Evolutionary conservation across 2,888 invertebrate genomes (phyloP), one percentile per base, ranked within the genome.

Genomic region (Augochlorella aurata): DNA sequence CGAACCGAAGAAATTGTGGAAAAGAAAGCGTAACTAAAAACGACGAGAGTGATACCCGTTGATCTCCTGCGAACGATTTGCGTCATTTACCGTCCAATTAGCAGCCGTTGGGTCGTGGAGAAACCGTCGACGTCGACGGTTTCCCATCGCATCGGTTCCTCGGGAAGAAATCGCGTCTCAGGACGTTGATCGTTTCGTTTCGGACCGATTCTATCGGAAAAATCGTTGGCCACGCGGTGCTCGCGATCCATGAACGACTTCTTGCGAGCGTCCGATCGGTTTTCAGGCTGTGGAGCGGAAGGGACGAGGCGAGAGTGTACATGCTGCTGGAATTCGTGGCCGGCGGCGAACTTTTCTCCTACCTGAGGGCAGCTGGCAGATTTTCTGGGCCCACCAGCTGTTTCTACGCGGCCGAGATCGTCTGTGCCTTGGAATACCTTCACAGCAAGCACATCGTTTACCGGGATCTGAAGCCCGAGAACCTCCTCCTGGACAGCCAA

Each of bases 261-360:
- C 5, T 18, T 45, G 12, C 18, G 21, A 68, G 61, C 24, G 12
- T 2, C 44, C 63, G 10, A 10, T 2, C 18, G 2, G 16, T 68
- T 82, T 80, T 45, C 80, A 99, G 99, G 94, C 96, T 97, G 90
- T 98, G 98, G 97, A 97, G 97, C 92, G 97, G 97, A 90, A 97
- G 97, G 93, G 99, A 99, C 93, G 96, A 97, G 90, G 96, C 96
- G 75, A 97, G 97, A 93, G 96, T 99, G 84, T 99, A 99, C 94
- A 99, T 99, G 99, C 95, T 99, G 81, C 97, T 99, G 93, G 99
- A 99, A 94, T 99, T 98, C 94, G 97, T 99, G 2, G 98, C 98
- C 88, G 98, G 99, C 16, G 99, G 99, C 14, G 99, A 99, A 94
- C 95, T 99, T 45, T 99, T 99, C 94, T 98, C 98, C 12, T 99